Evolutionary conservation across 1,140 invertebrate genomes (phyloP), one percentile per base, ranked within the genome.

Genomic region (Brachionus koreanus): DNA sequence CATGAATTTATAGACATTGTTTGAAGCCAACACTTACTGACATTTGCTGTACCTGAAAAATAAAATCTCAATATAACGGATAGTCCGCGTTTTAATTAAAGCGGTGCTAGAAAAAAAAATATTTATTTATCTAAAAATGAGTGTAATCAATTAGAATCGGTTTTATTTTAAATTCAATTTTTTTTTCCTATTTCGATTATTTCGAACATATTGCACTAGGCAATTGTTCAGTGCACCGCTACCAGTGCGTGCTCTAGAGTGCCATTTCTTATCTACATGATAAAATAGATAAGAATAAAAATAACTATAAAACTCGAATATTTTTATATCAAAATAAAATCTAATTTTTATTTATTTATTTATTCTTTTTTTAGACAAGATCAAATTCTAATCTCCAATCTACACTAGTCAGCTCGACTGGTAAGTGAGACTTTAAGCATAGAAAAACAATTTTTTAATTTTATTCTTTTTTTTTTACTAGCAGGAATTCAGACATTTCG

Each of bases 401-500:
- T 7, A 69, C 65, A 39, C 35, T 69, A 12, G 4, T 69, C 16
- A 69, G 16, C 16, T 69, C 65, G 37, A 69, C 37, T 37, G 65
- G 65, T 69, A 69, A 69, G 65, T 19, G 35, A 69, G 33, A 37
- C 35, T 69, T 37, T 69, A 29, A 29, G 29, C 29, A 29, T 29
- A 19, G 16, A 37, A 39, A 37, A 16, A 35, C 29, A 35, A 33
- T 39, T n/a, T 9, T 13, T 35, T 39, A 69, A 35, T 69, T 16
- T 69, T 6, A 69, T 39, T 19, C 37, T 39, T 19, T 39, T 39
- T 29, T 37, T 19, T 39, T n/a, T 39, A 19, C 9, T 69, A 39
- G 16, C 65, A 69, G 65, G 65, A 69, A 69, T 69, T 69, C 65
- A 69, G 19, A 69, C 33, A 39, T 69, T 69, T 69, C 65, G 65